Evolutionary conservation across 2,888 invertebrate genomes (phyloP).

Genomic region (Drosophila affinis): DNA sequence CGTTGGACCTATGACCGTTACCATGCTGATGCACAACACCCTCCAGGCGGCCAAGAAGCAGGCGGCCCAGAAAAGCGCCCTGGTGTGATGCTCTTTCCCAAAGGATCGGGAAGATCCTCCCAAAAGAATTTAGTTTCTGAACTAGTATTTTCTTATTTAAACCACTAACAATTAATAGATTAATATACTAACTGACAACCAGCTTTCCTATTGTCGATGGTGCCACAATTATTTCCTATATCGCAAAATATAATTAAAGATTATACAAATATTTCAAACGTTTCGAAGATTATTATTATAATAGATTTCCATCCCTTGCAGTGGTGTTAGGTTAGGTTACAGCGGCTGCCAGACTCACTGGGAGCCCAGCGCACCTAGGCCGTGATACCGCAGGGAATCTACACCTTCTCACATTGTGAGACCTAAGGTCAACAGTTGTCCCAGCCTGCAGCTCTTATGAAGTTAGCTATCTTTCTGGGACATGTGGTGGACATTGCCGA

Average conservation of each 20-base stretch:
- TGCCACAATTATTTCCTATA: constrained; percentile 6
- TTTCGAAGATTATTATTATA: no score
- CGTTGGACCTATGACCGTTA: constrained; percentile 97
- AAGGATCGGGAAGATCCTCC: neutral
- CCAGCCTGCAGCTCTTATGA: no score
- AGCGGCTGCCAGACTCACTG: no score
- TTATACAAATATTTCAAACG: neutral
- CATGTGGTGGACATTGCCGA: no score
- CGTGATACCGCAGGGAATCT: no score
- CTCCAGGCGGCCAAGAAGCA: constrained; percentile 88
- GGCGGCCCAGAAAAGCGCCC: neutral
- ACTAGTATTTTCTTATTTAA: constrained; percentile 41
- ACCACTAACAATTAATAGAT: constrained; percentile 18
- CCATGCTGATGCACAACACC: constrained; percentile 96
- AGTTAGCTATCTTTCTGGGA: no score
- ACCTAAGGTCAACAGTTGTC: no score
- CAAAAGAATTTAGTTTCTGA: neutral
- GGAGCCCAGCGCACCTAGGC: no score
- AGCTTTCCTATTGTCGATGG: constrained; percentile 10
- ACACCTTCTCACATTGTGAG: no score
- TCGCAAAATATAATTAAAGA: constrained; percentile 11
- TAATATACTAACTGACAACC: constrained; percentile 30
- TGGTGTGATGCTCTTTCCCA: neutral
- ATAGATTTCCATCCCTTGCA: no score
- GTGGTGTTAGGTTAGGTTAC: no score